These are phyloP conservation scores for Orcinus orca DNA, from an alignment of 2,113 vertebrate genomes.

Conservation along the genomic window DNA sequence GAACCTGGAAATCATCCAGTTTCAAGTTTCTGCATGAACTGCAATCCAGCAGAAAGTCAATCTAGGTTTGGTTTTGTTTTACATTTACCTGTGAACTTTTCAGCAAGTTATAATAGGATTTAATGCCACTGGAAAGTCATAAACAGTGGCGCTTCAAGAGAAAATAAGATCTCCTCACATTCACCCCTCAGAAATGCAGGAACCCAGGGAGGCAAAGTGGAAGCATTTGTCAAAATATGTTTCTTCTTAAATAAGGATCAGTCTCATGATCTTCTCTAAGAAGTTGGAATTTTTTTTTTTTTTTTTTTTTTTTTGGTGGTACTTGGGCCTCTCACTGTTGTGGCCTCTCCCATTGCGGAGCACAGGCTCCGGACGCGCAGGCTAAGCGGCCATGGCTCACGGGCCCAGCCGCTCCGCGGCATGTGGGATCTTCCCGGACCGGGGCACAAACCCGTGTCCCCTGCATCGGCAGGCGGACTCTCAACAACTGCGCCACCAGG, in stretches of 20 bases:
- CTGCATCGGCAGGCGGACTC: too few species aligned
- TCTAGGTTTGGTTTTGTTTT: not conserved
- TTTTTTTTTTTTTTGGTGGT: too few species aligned
- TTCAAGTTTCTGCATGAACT: constrained; percentile 14
- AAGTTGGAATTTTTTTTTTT: not conserved
- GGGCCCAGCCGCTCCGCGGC: too few species aligned
- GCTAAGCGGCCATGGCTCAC: too few species aligned
- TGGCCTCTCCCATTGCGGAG: too few species aligned
- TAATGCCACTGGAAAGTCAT: not conserved
- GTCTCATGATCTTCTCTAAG: not conserved
- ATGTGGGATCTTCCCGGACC: too few species aligned
- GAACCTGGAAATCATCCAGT: not conserved
- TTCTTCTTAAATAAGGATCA: constrained; percentile 21
- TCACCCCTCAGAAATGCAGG: not conserved
- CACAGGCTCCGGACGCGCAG: too few species aligned
- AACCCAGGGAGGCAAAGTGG: not conserved
- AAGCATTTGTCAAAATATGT: constrained; percentile 33
- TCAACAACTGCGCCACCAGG: too few species aligned
- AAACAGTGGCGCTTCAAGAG: not conserved
- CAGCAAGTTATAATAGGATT: not conserved
- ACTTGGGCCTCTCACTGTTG: too few species aligned
- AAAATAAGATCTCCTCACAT: not conserved
- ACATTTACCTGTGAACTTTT: constrained; percentile 5
- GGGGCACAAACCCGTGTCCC: too few species aligned
- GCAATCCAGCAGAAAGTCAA: not conserved